Base-by-base conservation (phyloP, 2,888 invertebrate genomes). In the Tanytarsus gracilentus region DNA sequence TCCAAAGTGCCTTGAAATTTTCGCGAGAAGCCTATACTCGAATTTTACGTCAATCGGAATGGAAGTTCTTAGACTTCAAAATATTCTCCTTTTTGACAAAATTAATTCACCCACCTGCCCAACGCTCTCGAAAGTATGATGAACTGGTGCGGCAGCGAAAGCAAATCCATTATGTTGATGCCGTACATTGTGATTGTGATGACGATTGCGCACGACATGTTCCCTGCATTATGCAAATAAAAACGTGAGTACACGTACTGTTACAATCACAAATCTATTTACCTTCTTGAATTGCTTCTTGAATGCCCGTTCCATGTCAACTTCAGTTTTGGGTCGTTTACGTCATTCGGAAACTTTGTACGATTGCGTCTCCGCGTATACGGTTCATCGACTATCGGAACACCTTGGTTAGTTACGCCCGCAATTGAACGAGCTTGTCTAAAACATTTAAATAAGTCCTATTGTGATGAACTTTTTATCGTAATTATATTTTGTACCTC, bases 1-100 rank as follows among this genome's bases (percentile, higher is more conserved):
- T 25, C 78, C 84, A 3, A 77, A 79, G 63, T 85, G 85, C 66
- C 73, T 96, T 65, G 98, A 98, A 74, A 71, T 98, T 59, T 98
- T 96, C 76, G 95, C 96, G 1, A 79, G 98, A 65, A 93, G 92
- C 72, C 78, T 97, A 21, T 77, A 88, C 53, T 89, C 95, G 0
- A 77, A 81, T 25, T 93, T 89, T 73, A 88, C 88, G 0, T 90
- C 91, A 67, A 81, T 88, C 69, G 97, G 96, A 0, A 81, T 85
- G 68, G 94, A 97, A 75, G 92, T 90, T 7, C 69, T 92, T 16
- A 85, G 86, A 69, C 82, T 90, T 70, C 90, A 91, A 75, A 85
- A 88, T 61, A 62, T 65, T 7, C 67, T 72, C 1, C 63, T 73
- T 4, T 74, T 39, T 62, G 53, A 26, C 44, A 27, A 8, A 27